Base-by-base conservation (phyloP, 2,888 invertebrate genomes). In the Bedellia somnulentella region DNA sequence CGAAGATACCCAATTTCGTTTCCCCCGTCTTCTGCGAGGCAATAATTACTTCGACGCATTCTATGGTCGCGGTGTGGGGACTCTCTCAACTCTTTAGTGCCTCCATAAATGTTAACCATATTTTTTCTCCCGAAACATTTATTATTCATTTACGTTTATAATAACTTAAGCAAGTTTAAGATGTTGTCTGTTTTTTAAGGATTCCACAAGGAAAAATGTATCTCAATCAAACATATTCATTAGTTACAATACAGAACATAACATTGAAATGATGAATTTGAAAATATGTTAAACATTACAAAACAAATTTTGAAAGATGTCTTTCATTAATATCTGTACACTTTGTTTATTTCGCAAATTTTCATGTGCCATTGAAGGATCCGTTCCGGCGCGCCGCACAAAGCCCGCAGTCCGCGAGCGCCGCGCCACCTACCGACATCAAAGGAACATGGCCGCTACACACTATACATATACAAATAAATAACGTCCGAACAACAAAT, bases 401-500 rank as follows among this genome's bases (percentile, higher is more conserved):
- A 66, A 55, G 49, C 53, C 52, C 39, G 47, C 42, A 24, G 14
- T 44, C 40, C 47, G 40, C 38, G 41, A 41, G 39, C 34, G 33
- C 37, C 43, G 32, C 41, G 49, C 52, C 59, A 60, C 62, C 63
- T 54, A 57, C n/a, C n/a, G 18, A 9, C 62, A 57, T 53, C 56
- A 53, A 42, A 48, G 40, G 39, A 40, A 46, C 45, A 45, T 46
- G 44, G 47, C 66, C 68, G 67, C 59, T 41, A 34, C 38, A 36
- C 54, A 51, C 51, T 49, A 50, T 42, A 46, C 60, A 51, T 62
- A 61, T 66, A 71, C 71, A 70, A 71, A 73, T 71, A 71, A 73
- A 73, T 71, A 70, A 68, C 55, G 49, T 52, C 57, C 49, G 60
- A 67, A 73, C 70, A 70, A 71, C 75, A 73, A 75, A 75, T 73